Evolutionary conservation across 2,888 invertebrate genomes (phyloP).

Genomic region (Heliconius sara): DNA sequence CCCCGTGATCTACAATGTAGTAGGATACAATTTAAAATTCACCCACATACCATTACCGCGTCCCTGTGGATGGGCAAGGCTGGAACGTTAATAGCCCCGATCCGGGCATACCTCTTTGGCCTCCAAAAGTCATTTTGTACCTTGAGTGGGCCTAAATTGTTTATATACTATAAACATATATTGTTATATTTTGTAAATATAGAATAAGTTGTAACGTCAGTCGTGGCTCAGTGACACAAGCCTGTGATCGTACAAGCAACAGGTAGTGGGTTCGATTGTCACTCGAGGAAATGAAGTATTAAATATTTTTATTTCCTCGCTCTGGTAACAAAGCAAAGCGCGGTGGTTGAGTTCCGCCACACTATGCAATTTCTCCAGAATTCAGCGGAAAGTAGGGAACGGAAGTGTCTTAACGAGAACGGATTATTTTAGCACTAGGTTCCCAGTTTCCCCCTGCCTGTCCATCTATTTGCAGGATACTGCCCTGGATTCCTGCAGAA

Average conservation of each 20-base stretch:
- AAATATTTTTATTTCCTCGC: background rate
- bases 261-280: background rate
- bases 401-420: background rate
- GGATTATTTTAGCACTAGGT: background rate
- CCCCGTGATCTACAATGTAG: background rate
- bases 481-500: too few relatives aligned
- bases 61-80: conserved; percentile 20
- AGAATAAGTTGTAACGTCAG: background rate
- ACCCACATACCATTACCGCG: conserved; percentile 18
- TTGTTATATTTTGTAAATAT: background rate
- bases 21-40: conserved; percentile 21
- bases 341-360: background rate
- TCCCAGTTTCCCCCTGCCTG: too few relatives aligned
- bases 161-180: background rate
- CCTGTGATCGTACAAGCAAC: too few relatives aligned
- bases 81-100: conserved; percentile 25
- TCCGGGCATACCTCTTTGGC: conserved; percentile 25
- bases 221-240: background rate
- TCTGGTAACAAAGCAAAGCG: background rate
- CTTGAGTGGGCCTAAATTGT: conserved; percentile 19
- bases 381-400: too few relatives aligned
- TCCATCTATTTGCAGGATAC: too few relatives aligned
- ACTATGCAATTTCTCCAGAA: too few relatives aligned
- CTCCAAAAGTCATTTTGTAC: conserved; percentile 19
- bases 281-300: background rate